Evolutionary conservation across 1,140 invertebrate species (phyloP).

Genomic region (Manduca sexta): DNA sequence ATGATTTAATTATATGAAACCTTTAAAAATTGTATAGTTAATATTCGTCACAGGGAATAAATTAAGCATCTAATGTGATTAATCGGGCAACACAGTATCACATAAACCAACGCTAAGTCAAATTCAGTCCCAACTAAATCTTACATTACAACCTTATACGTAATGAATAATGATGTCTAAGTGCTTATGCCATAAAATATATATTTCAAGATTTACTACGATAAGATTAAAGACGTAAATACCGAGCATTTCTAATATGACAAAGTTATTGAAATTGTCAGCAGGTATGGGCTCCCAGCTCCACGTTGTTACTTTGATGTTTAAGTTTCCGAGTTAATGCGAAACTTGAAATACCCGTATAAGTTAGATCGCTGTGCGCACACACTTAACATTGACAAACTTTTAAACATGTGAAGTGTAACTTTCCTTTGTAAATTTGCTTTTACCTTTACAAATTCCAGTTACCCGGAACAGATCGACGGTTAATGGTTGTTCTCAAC

Average conservation of each 20-base stretch:
- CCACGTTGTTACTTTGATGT: slow-evolving; percentile 22
- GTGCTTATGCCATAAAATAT: too few relatives aligned
- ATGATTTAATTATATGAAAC: too few relatives aligned
- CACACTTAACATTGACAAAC: slow-evolving; percentile 12
- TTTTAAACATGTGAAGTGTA: slow-evolving; percentile 5
- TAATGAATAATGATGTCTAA: too few relatives aligned
- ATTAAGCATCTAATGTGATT: too few relatives aligned
- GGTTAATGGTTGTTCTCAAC: not conserved
- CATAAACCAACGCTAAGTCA: too few relatives aligned
- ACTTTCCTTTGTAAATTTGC: slow-evolving; percentile 3
- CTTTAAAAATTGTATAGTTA: too few relatives aligned
- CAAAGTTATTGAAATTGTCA: slow-evolving; percentile 32
- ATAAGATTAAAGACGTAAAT: not conserved
- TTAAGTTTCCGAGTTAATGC: slow-evolving; percentile 26
- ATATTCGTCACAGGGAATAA: too few relatives aligned
- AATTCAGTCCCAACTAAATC: too few relatives aligned
- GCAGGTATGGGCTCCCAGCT: slow-evolving; percentile 24
- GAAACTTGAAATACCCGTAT: slow-evolving; percentile 24
- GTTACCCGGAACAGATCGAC: not conserved
- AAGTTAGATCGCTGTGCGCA: slow-evolving; percentile 15
- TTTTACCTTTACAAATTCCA: not conserved
- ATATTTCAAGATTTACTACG: too few relatives aligned
- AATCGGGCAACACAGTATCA: too few relatives aligned
- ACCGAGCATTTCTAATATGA: slow-evolving; percentile 22
- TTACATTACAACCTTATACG: too few relatives aligned